Percentiles rank a stretch among this genome's conserved stretches.
These are phyloP conservation scores for Sericinus montela DNA, from an alignment of 2,888 invertebrate genomes.

Conservation along the genomic window DNA sequence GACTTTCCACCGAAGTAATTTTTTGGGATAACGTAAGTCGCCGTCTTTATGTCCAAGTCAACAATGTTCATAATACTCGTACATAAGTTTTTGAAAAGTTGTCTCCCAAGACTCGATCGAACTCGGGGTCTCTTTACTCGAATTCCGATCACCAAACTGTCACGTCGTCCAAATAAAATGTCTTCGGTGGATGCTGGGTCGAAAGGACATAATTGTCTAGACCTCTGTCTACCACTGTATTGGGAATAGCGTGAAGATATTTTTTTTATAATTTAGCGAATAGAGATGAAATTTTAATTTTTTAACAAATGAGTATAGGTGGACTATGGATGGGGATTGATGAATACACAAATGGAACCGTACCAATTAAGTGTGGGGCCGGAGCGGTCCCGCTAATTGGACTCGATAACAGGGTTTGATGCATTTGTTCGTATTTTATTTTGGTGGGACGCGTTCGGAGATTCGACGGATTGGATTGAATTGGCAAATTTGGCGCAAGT, in stretches of 20 bases:
- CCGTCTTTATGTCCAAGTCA: too few relatives aligned
- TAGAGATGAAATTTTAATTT: conserved; percentile 11
- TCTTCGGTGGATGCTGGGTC: too few relatives aligned
- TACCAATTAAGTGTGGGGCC: conserved; percentile 42
- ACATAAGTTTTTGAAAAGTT: too few relatives aligned
- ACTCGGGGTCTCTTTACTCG: too few relatives aligned
- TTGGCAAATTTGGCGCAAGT: conserved; percentile 20
- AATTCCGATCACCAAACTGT: too few relatives aligned
- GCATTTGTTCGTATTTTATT: conserved; percentile 18
- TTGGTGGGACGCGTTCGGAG: conserved; percentile 11
- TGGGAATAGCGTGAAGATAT: background rate
- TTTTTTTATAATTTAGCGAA: background rate
- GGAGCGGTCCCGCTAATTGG: conserved; percentile 37
- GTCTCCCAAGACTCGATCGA: too few relatives aligned
- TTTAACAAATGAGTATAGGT: conserved; percentile 3
- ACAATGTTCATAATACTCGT: too few relatives aligned
- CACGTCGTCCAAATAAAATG: too few relatives aligned
- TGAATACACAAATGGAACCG: conserved; percentile 47
- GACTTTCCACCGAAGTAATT: too few relatives aligned
- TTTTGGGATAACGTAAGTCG: too few relatives aligned
- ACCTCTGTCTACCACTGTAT: too few relatives aligned
- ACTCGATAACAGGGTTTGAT: conserved; percentile 28
- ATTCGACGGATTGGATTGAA: conserved; percentile 20
- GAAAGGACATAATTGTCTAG: too few relatives aligned
- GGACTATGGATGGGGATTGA: conserved; percentile 30